phyloP scores from a whole-genome alignment of 2,113 vertebrate species.

The Azemiops feae region DNA sequence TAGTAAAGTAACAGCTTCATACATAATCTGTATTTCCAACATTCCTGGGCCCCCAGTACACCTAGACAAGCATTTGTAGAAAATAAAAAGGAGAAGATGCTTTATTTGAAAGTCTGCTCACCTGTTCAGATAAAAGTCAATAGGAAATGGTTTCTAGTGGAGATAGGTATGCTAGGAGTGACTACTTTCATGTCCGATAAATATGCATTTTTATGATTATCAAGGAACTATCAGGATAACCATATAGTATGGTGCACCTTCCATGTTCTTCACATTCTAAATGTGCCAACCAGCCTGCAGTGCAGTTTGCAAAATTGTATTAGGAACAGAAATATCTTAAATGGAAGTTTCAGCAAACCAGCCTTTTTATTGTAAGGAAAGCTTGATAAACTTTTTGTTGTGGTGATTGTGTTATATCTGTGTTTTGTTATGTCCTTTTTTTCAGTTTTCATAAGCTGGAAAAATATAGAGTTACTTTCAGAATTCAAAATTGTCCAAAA shows the following conservation, averaged over 20 bases:
- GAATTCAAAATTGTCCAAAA: slow-evolving; percentile 45
- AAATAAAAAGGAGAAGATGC: background rate
- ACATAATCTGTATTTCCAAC: background rate
- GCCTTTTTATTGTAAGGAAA: background rate
- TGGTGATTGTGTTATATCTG: slow-evolving; percentile 24
- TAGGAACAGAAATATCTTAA: background rate
- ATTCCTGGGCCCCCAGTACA: background rate
- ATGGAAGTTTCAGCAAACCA: background rate
- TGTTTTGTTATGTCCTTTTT: slow-evolving; percentile 30
- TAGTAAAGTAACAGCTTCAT: background rate
- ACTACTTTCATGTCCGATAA: background rate
- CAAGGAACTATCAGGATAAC: background rate
- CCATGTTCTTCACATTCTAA: background rate
- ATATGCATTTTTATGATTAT: background rate
- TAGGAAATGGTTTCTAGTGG: background rate
- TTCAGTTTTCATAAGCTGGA: slow-evolving; percentile 39
- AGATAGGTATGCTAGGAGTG: background rate
- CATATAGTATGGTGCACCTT: background rate
- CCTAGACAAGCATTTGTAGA: background rate
- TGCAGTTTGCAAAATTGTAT: background rate
- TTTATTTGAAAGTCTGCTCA: background rate
- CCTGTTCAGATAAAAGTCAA: background rate
- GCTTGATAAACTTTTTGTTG: background rate
- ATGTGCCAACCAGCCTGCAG: background rate
- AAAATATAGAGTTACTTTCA: slow-evolving; percentile 34